phyloP scores from a whole-genome alignment of 1,140 invertebrate species.

The Ptiloglossa arizonensis region DNA sequence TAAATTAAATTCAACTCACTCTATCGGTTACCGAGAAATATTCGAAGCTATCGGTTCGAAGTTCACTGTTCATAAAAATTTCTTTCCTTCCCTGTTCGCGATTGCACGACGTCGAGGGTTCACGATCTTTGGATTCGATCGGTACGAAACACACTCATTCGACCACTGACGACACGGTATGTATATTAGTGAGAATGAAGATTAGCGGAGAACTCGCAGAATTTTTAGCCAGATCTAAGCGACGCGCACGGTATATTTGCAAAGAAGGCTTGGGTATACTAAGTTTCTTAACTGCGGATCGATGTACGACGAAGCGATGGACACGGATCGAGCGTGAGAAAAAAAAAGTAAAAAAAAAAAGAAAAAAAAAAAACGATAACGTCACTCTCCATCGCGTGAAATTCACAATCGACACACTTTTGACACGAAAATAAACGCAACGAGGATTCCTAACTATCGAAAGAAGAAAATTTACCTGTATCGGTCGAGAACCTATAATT shows the following conservation, averaged over 20 bases:
- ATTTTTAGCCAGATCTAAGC: slow-evolving; percentile 16
- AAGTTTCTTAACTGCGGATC: neutral
- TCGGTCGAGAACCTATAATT: slow-evolving; percentile 38
- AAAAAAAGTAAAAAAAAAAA: no score
- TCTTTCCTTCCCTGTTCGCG: neutral
- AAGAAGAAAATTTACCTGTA: slow-evolving; percentile 27
- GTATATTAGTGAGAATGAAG: slow-evolving; percentile 32
- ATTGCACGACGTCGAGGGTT: neutral
- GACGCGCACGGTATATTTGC: neutral
- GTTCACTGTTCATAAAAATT: neutral
- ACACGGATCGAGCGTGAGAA: no score
- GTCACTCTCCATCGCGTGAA: neutral
- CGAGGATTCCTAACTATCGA: slow-evolving; percentile 13
- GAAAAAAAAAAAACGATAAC: neutral
- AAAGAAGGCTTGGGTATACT: neutral
- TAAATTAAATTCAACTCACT: no score
- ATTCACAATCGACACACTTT: neutral
- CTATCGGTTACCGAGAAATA: no score
- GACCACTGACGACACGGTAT: slow-evolving; percentile 40
- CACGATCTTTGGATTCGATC: slow-evolving; percentile 37
- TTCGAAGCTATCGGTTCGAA: no score
- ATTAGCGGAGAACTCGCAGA: slow-evolving; percentile 17
- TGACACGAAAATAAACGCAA: neutral
- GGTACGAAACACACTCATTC: slow-evolving; percentile 19
- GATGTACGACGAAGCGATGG: slow-evolving; percentile 9